These are phyloP conservation scores for Pterobdella sp. DNA, from an alignment of 2,888 invertebrate genomes.

Conservation along the genomic window DNA sequence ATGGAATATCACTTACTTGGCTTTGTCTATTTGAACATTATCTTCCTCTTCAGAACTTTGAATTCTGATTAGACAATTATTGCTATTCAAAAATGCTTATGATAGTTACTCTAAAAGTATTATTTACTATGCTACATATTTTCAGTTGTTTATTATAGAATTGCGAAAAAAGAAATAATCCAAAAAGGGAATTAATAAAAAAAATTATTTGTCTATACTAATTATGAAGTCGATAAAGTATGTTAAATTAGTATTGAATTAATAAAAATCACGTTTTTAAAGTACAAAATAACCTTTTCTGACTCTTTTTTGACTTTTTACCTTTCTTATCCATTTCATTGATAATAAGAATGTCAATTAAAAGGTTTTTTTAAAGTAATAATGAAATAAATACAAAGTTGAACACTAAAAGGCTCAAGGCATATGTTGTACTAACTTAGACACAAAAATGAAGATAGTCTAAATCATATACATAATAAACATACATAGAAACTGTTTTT, in stretches of 20 bases:
- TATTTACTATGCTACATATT: background rate
- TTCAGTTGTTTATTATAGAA: background rate
- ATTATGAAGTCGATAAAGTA: background rate
- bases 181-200: background rate
- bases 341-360: no score
- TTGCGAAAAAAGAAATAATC: background rate
- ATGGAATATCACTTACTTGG: background rate
- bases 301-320: background rate
- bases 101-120: background rate
- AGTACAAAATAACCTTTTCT: background rate
- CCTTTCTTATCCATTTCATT: conserved; percentile 10
- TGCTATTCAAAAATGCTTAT: no score
- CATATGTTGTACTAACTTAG: no score
- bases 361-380: no score
- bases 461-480: no score
- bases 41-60: background rate
- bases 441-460: no score
- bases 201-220: background rate
- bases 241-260: background rate
- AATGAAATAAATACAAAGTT: no score
- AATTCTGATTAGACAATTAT: background rate
- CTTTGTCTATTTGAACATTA: background rate
- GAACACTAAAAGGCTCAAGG: no score
- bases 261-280: background rate
- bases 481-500: no score